Base-by-base conservation (phyloP, 2,888 invertebrate genomes). In the Neocrepidodera transversa region DNA sequence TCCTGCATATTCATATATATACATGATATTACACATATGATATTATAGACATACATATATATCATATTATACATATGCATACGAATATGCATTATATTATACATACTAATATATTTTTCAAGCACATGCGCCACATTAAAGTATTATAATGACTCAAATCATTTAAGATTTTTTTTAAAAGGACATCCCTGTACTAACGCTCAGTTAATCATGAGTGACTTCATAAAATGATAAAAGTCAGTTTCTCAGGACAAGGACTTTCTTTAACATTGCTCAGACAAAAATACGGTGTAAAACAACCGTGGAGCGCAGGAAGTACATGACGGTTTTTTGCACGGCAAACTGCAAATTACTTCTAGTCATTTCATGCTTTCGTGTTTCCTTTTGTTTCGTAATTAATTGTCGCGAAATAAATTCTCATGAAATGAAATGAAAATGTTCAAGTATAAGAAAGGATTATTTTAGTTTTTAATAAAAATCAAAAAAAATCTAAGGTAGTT, bases 341-440 rank as follows among this genome's bases (percentile, higher is more conserved):
- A 14, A 51, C 51, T 51, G 40, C 51, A 51, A 50, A 51, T 51
- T 51, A 40, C 51, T 26, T 40, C 51, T 38, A 50, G 50, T 50
- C 16, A 50, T 50, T 50, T 50, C 50, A 38, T 50, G 38, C 38
- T 28, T 51, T 26, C 13, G 40, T 51, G 51, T 51, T 40, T 40
- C 18, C 51, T 16, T 38, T 51, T 51, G 40, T 51, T 14, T 13
- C 18, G 28, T 51, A 28, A 51, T 51, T 51, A 51, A 51, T 51
- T 48, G 32, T 30, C 32, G n/a, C 32, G 48, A 48, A n/a, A 32
- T 48, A 32, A 48, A 48, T 48, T 48, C 18, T 32, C 18, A 30
- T 17, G 17, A 32, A 38, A 30, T 17, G 32, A 32, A 48, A 48
- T 48, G n/a, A 48, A 48, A 48, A 48, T 11, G 18, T 32, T 48